These are phyloP conservation scores for Antheraea assamensis DNA, from an alignment of 2,888 invertebrate genomes.

Conservation along the genomic window DNA sequence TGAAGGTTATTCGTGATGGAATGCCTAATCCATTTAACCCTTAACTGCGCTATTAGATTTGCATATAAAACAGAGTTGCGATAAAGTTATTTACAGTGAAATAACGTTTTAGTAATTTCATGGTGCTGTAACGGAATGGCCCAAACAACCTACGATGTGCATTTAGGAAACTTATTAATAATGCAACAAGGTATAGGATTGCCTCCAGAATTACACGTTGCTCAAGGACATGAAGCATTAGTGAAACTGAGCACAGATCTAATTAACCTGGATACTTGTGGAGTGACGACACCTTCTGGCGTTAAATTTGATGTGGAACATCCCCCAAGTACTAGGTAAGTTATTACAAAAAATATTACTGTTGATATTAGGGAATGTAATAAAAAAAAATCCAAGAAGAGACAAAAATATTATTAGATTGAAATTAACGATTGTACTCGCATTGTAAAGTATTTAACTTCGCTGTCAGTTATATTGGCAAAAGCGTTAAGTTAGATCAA, in stretches of 20 bases:
- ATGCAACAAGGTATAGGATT: slow-evolving; percentile 68
- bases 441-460: no score
- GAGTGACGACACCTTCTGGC: slow-evolving; percentile 57
- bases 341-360: not conserved
- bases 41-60: no score
- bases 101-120: slow-evolving; percentile 8
- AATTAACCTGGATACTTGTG: slow-evolving; percentile 50
- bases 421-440: no score
- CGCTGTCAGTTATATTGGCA: no score
- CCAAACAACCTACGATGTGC: slow-evolving; percentile 40
- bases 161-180: slow-evolving; percentile 50
- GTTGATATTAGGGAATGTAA: not conserved
- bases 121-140: slow-evolving; percentile 26
- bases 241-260: slow-evolving; percentile 50
- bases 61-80: not conserved
- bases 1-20: no score
- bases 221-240: slow-evolving; percentile 61
- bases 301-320: slow-evolving; percentile 46
- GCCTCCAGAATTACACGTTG: slow-evolving; percentile 57
- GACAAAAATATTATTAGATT: not conserved
- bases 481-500: no score
- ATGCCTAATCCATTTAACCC: no score
- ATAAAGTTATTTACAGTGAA: not conserved
- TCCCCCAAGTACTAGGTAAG: slow-evolving; percentile 58
- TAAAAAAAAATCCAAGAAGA: not conserved